Percentiles rank a stretch among this genome's conserved stretches.
These are phyloP conservation scores for Holothuria glaberrima DNA, from an alignment of 35 echinoderm and acorn worm genomes.

Conservation along the genomic window DNA sequence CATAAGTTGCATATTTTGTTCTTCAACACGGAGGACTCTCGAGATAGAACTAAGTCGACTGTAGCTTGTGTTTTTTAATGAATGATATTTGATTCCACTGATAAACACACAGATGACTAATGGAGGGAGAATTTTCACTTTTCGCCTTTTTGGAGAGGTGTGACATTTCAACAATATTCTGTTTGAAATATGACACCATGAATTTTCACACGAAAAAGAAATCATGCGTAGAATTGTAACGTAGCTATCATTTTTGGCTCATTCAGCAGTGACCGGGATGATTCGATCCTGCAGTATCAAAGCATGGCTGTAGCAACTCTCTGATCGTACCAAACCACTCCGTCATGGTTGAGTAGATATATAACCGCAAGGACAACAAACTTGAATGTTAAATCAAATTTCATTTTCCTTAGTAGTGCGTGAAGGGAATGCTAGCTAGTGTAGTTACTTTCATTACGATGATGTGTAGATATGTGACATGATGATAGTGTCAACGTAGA, in stretches of 20 bases:
- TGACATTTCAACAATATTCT: conserved; percentile 19
- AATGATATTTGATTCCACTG: conserved; percentile 48
- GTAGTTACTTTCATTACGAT: no score
- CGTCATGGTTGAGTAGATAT: conserved; percentile 18
- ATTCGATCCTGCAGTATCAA: not conserved
- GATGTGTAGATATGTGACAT: no score
- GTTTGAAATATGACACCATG: not conserved
- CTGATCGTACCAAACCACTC: not conserved
- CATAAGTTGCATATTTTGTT: conserved; percentile 28
- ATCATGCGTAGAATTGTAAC: conserved; percentile 7
- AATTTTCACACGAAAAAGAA: not conserved
- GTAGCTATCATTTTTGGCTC: no score
- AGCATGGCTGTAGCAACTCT: not conserved
- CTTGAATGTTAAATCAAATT: conserved; percentile 45
- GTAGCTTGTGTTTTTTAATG: conserved; percentile 15
- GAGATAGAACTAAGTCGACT: not conserved
- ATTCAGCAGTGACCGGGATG: not conserved
- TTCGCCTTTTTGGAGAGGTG: conserved; percentile 2
- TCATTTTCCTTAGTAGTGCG: not conserved
- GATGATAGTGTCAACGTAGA: no score
- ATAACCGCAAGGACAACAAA: conserved; percentile 50
- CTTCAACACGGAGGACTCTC: not conserved
- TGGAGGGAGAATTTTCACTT: conserved; percentile 33
- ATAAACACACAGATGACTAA: conserved; percentile 31
- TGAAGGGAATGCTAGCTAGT: no score